phyloP scores from a whole-genome alignment of 2,797 vertebrate genomes.

The Peromyscus eremicus region DNA sequence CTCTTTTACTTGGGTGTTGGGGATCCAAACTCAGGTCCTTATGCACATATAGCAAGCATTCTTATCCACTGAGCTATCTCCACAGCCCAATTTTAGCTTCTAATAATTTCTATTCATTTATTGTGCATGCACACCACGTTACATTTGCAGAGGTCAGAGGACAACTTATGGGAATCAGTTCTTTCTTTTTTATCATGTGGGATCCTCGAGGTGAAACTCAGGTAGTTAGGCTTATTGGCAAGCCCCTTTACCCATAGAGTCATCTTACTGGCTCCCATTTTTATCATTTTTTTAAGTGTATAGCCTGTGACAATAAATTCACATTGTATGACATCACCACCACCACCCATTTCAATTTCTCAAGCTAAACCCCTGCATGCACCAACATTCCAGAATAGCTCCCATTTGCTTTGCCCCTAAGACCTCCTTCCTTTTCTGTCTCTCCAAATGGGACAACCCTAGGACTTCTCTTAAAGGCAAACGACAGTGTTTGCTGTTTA shows the following conservation, averaged over 20 bases:
- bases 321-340: not conserved
- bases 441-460: not conserved
- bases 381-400: not conserved
- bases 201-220: not conserved
- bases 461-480: not conserved
- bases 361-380: not conserved
- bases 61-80: no score
- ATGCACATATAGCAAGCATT: no score
- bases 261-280: not conserved
- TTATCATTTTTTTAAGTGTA: not conserved
- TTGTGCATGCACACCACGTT: not conserved
- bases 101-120: not conserved
- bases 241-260: not conserved
- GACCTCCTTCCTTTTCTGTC: not conserved
- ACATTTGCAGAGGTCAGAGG: not conserved
- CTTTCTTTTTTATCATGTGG: not conserved
- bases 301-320: not conserved
- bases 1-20: no score
- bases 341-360: not conserved
- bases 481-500: not conserved
- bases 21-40: no score
- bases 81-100: no score
- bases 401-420: no score
- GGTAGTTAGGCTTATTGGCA: not conserved
- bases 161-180: not conserved